A percentile compares a stretch with the other conserved stretches of the same genome.
phyloP scores from a whole-genome alignment of 2,888 invertebrate species.

The Aromia moschata region DNA sequence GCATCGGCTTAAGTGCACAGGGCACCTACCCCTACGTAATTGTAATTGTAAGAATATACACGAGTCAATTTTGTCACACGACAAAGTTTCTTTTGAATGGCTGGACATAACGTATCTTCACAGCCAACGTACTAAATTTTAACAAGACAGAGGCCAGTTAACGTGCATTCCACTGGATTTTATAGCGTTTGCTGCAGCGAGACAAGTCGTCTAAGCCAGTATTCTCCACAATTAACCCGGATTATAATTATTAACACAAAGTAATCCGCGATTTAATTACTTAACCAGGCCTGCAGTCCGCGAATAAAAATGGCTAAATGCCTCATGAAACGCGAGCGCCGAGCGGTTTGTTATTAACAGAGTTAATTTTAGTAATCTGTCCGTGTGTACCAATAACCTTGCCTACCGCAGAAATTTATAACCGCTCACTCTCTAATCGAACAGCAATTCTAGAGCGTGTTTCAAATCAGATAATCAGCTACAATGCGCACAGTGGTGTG shows the following conservation, averaged over 20 bases:
- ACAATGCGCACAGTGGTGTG: constrained; percentile 8
- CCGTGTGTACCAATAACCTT: constrained; percentile 15
- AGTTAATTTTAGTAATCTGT: constrained; percentile 13
- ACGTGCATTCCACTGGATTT: background rate
- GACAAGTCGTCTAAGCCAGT: background rate
- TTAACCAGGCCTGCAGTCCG: constrained; percentile 4
- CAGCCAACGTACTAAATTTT: too few relatives aligned
- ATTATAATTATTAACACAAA: constrained; percentile 11
- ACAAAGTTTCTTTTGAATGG: too few relatives aligned
- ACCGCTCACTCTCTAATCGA: constrained; percentile 18
- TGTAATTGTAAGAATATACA: too few relatives aligned
- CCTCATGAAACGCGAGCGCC: constrained; percentile 15
- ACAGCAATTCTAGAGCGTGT: constrained; percentile 13
- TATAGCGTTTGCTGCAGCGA: background rate
- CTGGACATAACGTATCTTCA: too few relatives aligned
- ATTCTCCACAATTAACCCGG: constrained; percentile 3
- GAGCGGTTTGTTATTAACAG: constrained; percentile 12
- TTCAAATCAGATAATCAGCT: constrained; percentile 16
- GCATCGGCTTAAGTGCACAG: too few relatives aligned
- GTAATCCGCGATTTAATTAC: constrained; percentile 11
- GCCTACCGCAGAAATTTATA: constrained; percentile 16
- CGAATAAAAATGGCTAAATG: constrained; percentile 20
- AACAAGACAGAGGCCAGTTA: background rate
- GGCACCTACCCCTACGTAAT: too few relatives aligned
- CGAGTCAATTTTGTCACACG: too few relatives aligned